These are phyloP conservation scores for Proterorhinus semilunaris DNA, from an alignment of 2,113 vertebrate genomes.

Conservation along the genomic window DNA sequence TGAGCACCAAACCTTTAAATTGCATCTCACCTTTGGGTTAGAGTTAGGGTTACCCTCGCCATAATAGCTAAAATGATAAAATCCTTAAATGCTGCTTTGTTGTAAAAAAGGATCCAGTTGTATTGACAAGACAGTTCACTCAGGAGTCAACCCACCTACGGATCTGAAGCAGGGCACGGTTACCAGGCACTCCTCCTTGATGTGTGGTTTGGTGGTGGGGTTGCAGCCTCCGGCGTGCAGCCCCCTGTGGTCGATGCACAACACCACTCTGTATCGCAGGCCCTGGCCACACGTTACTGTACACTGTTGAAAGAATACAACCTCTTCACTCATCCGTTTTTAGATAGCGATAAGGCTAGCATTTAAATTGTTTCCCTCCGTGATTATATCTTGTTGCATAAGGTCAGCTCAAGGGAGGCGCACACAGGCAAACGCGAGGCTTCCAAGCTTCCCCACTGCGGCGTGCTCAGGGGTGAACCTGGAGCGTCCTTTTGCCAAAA, in stretches of 20 bases:
- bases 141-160: slow-evolving; percentile 71
- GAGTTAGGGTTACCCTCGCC: no score
- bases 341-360: background rate
- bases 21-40: no score
- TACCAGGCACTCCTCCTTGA: slow-evolving; percentile 93
- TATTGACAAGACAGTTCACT: background rate
- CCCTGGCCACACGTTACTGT: slow-evolving; percentile 96
- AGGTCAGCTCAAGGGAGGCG: slow-evolving; percentile 36
- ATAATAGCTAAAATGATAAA: background rate
- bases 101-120: background rate
- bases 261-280: slow-evolving; percentile 92
- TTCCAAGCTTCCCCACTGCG: slow-evolving; percentile 44
- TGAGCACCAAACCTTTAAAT: no score
- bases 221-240: slow-evolving; percentile 93
- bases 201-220: slow-evolving; percentile 91
- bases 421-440: slow-evolving; percentile 20
- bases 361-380: slow-evolving; percentile 4
- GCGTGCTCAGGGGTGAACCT: slow-evolving; percentile 37
- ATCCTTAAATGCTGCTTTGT: background rate
- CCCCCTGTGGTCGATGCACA: slow-evolving; percentile 93
- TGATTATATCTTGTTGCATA: slow-evolving; percentile 16
- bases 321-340: background rate
- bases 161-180: slow-evolving; percentile 93
- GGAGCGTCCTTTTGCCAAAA: slow-evolving; percentile 61
- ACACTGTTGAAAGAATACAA: slow-evolving; percentile 77